These are phyloP conservation scores for Crypturellus tataupa DNA, from an alignment of 2,797 vertebrate genomes.

Conservation along the genomic window DNA sequence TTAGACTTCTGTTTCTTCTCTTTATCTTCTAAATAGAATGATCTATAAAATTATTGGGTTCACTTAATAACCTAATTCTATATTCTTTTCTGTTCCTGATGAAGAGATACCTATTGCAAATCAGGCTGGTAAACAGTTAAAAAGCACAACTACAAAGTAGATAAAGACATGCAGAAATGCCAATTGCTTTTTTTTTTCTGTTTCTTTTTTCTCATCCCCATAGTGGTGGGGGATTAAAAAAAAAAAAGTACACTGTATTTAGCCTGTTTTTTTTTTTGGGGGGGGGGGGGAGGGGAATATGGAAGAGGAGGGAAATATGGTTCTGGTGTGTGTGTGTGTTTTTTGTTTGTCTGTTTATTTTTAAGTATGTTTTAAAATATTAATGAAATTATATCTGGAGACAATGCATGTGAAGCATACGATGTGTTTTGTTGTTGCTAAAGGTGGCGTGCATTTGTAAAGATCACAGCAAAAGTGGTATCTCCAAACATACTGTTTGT, in stretches of 20 bases:
- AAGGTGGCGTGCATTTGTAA: neutral
- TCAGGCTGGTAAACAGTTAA: neutral
- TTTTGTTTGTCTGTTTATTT: neutral
- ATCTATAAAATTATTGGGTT: neutral
- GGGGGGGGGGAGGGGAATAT: too few species aligned
- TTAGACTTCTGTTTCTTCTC: neutral
- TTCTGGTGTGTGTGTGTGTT: too few species aligned
- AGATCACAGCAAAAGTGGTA: neutral
- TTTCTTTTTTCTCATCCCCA: too few species aligned
- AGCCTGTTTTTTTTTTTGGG: neutral
- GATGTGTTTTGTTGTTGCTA: neutral
- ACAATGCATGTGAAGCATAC: neutral
- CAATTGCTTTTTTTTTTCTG: neutral
- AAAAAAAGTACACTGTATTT: neutral
- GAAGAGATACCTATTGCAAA: neutral
- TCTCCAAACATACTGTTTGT: neutral
- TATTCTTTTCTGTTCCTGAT: neutral
- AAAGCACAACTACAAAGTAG: neutral
- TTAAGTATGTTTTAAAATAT: neutral
- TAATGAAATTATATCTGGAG: neutral
- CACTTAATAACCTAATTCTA: neutral
- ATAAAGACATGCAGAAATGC: neutral
- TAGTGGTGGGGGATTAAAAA: neutral
- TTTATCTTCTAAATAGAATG: neutral
- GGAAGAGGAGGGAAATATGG: too few species aligned